Evolutionary conservation across 2,113 vertebrate genomes (phyloP).

Genomic region (Rhinogobius similis): DNA sequence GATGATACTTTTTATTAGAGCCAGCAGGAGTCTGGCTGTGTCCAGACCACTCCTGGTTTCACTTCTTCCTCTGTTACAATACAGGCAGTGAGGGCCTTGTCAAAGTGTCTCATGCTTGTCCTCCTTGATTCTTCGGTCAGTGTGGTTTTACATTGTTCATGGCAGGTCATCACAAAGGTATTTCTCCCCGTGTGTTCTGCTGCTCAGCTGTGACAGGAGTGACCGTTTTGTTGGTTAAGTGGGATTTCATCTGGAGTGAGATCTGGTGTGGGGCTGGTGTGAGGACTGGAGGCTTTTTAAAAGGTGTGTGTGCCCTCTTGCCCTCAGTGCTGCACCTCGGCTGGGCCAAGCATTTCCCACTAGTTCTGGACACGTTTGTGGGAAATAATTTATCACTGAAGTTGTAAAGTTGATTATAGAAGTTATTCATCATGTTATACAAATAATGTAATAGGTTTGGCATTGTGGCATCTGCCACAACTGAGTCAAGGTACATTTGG

Average conservation of each 20-base stretch:
- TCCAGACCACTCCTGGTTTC: constrained; percentile 19
- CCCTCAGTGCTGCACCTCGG: constrained; percentile 39
- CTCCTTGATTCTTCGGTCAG: constrained; percentile 29
- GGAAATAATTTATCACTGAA: background rate
- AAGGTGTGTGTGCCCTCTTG: constrained; percentile 35
- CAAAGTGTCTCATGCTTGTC: constrained; percentile 39
- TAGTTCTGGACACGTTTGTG: constrained; percentile 5
- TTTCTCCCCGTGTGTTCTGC: constrained; percentile 41
- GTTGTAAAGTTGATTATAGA: background rate
- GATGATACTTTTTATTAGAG: constrained; percentile 14
- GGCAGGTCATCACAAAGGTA: constrained; percentile 33
- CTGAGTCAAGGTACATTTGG: background rate
- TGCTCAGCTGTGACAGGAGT: constrained; percentile 46
- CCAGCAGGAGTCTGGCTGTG: constrained; percentile 34
- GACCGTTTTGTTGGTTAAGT: constrained; percentile 48
- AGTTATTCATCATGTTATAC: background rate
- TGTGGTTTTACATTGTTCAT: constrained; percentile 40
- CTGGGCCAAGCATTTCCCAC: constrained; percentile 30
- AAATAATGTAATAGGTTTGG: too few species aligned
- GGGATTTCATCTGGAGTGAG: constrained; percentile 55
- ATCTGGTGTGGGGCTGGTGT: constrained; percentile 41
- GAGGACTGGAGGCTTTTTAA: constrained; percentile 32
- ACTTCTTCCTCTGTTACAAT: constrained; percentile 44
- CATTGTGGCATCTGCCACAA: too few species aligned
- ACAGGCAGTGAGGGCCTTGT: constrained; percentile 47